Evolutionary conservation across 2,888 invertebrate species (phyloP), one percentile per base, ranked within the genome.

Genomic region (Tholera decimalis): DNA sequence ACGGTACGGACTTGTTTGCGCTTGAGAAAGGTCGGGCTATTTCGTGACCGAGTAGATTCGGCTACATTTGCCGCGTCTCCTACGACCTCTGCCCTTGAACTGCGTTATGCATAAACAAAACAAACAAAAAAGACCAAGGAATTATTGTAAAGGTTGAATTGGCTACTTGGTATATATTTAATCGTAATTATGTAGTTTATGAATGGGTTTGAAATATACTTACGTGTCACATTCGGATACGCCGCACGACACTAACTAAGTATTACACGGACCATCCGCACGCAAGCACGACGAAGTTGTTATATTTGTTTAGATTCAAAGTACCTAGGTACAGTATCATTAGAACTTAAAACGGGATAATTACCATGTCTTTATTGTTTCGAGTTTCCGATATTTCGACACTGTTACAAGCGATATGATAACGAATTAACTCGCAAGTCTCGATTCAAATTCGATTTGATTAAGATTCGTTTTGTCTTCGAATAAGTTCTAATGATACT

Each of bases 61-160:
- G 26, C 43, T 20, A 43, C 39, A 41, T 51, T 59, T 35, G 35
- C 63, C 33, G 41, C n/a, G 41, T 8, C 46, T 28, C n/a, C 41
- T 11, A 18, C 47, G 56, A 60, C 37, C 54, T 57, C 11, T 70
- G 24, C 39, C 77, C 73, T 76, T 73, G 77, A 73, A 73, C 77
- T 56, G 44, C 3, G 43, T 41, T 47, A 35, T 28, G 39, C 41
- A 22, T 24, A 47, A 59, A 28, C 59, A 57, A 72, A 75, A 67
- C 46, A 72, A 66, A 67, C 35, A 44, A 9, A 18, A 22, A 26
- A 9, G 39, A 71, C 49, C 75, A 63, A 70, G 55, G 22, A 26
- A 9, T 15, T 15, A 15, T 66, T 59, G 33, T 51, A 18, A 37
- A 43, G 53, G 51, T 37, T 43, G 8, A 20, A 9, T 43, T 37